Evolutionary conservation across 2,797 vertebrate genomes (phyloP), one percentile per base, ranked within the genome.

Genomic region (Enteromius trimaculatus): DNA sequence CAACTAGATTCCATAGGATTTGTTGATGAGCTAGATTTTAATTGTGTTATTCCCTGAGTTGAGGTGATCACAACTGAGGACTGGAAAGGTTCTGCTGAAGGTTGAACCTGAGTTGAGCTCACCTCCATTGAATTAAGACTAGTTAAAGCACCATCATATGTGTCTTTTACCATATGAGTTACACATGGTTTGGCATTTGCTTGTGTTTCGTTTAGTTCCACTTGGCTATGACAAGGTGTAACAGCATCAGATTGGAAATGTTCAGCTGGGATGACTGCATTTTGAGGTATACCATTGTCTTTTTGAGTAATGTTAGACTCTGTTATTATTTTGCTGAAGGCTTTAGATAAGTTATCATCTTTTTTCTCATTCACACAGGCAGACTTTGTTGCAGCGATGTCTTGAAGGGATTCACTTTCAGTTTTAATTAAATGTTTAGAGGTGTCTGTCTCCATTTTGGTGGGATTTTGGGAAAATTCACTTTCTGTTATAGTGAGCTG

Each of bases 11-110:
- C 53, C 9, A n/a, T 19, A 37, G 21, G 31, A 19, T 51, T 29
- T 53, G 68, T 42, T 72, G 55, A 72, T 49, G 29, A 51, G 21
- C 34, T 49, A 72, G 70, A 62, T 16, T 55, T 14, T 47, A 74
- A 19, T 7, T 70, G 23, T 23, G 26, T 51, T 6, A 39, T 70
- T 23, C 23, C 64, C n/a, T 58, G 58, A 81, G 2, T 5, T 58
- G 65, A n/a, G 39, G 29, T 21, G 1, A 11, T 90, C 85, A 81
- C 85, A 89, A 81, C 90, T 91, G 0, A 90, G 87, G 13, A 89
- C 82, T 31, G 90, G 87, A n/a, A 87, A 90, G 44, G 11, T 23
- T 74, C 72, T 51, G 77, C 1, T 83, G 47, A 80, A 64, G 3
- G 31, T 65, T 65, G 47, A 81, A 39, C 17, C 39, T 62, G 70